Base-by-base conservation (phyloP, 2,797 vertebrate genomes). In the Uromys caudimaculatus region DNA sequence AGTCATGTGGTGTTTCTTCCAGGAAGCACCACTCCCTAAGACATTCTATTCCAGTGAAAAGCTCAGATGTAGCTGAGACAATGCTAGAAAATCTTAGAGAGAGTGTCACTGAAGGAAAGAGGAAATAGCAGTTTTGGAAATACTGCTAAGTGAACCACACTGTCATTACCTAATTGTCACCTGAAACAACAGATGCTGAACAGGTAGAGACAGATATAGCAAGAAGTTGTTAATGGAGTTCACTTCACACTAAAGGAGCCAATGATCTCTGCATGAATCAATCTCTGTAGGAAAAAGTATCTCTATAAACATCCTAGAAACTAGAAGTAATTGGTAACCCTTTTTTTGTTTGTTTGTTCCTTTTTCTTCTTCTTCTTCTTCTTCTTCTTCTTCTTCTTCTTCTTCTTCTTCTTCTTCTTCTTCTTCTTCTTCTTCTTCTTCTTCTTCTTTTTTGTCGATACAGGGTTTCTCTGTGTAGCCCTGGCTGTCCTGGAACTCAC, bases 111-210 rank as follows among this genome's bases (percentile, higher is more conserved):
- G n/a, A 19, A 79, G 52, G 64, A 91, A 14, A 35, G 50, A 19
- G 3, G 9, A n/a, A 11, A 88, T 50, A 9, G 11, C 32, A 7
- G 24, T 81, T 96, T 60, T 62, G 23, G 2, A 29, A 88, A 35
- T 75, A 67, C 9, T 84, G 60, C 41, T 85, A 85, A 85, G 10
- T 3, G 10, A 89, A 64, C 35, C 54, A 77, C 13, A 38, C 32
- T 3, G 3, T 29, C 27, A 29, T 4, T 35, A 0, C 16, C 3
- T 4, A 35, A 50, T 9, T 21, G 23, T 50, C 27, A 50, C 21
- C 60, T 87, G 13, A 44, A 77, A 38, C 16, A 58, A 71, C 12
- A 58, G 35, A 69, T 47, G 0, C 24, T 86, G n/a, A 60, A 4
- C 47, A 50, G 1, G 6, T 67, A 52, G 29, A 50, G 6, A 13